phyloP scores from a whole-genome alignment of 2,797 vertebrate species.

The Microtus californicus region DNA sequence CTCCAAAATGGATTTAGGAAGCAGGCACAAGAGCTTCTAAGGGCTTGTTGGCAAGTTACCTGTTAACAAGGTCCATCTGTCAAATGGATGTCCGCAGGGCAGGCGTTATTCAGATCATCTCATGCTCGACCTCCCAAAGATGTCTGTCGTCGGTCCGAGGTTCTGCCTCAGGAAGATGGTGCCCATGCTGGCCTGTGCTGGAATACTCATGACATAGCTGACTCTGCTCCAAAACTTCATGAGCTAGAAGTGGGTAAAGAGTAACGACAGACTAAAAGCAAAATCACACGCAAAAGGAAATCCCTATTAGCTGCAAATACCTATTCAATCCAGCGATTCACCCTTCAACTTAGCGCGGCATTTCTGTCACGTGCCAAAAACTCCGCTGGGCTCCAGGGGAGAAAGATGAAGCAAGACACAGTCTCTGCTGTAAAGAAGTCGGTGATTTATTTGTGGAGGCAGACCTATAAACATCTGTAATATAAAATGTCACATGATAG shows the following conservation, averaged over 20 bases:
- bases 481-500: constrained; percentile 48
- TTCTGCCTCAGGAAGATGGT: not conserved
- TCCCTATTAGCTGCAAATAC: constrained; percentile 12
- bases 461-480: constrained; percentile 61
- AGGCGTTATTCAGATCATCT: not conserved
- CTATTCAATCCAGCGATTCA: constrained; percentile 19
- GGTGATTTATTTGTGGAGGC: constrained; percentile 60
- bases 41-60: constrained; percentile 78
- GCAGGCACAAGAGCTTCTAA: constrained; percentile 78
- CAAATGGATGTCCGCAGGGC: constrained; percentile 39
- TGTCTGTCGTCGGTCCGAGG: not conserved
- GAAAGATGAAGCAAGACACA: constrained; percentile 58
- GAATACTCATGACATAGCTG: not conserved
- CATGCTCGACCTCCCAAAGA: constrained; percentile 12
- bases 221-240: not conserved
- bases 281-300: not conserved
- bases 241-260: not conserved
- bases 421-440: constrained; percentile 9
- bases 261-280: not conserved
- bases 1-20: constrained; percentile 86
- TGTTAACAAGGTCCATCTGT: constrained; percentile 75
- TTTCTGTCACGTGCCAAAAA: constrained; percentile 25
- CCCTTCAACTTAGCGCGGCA: constrained; percentile 7
- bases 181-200: not conserved
- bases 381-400: not conserved